Percentiles rank a stretch among this genome's conserved stretches.
These are phyloP conservation scores for Sylvilagus bachmani DNA, from an alignment of 2,113 vertebrate genomes.

Conservation along the genomic window DNA sequence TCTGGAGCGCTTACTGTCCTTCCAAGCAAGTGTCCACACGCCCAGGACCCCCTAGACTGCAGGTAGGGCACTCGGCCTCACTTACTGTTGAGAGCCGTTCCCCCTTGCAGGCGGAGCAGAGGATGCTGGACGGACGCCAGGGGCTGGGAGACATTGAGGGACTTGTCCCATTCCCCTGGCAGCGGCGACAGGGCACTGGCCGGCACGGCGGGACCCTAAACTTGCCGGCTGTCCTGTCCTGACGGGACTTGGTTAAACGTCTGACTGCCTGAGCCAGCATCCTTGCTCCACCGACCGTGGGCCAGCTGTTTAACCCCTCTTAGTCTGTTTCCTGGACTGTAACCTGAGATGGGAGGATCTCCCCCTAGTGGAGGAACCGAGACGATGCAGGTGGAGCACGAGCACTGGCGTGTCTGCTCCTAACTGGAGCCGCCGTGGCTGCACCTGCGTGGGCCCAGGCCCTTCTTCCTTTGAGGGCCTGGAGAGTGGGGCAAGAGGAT, in stretches of 20 bases:
- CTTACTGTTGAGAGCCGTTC: neutral
- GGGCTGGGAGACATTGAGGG: neutral
- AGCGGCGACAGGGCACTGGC: neutral
- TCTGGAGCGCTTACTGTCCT: neutral
- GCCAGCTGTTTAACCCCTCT: neutral
- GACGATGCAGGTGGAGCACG: neutral
- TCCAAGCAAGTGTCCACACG: neutral
- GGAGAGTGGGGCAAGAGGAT: neutral
- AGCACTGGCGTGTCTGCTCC: neutral
- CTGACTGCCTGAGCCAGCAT: neutral
- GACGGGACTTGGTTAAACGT: neutral
- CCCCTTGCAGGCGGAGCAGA: neutral
- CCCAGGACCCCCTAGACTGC: neutral
- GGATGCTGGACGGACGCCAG: neutral
- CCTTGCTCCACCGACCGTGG: neutral
- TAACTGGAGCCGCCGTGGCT: neutral
- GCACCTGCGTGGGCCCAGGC: neutral
- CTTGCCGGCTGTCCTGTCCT: neutral
- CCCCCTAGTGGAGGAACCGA: neutral
- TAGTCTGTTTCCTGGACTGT: neutral
- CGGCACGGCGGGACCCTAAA: neutral
- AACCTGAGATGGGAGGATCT: neutral
- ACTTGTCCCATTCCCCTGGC: neutral
- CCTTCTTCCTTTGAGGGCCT: neutral
- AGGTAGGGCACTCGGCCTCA: neutral